Percentiles rank a stretch among this genome's conserved stretches.
Conservation (phyloP, 2,113 vertebrate species). For the Leuciscus idus region DNA sequence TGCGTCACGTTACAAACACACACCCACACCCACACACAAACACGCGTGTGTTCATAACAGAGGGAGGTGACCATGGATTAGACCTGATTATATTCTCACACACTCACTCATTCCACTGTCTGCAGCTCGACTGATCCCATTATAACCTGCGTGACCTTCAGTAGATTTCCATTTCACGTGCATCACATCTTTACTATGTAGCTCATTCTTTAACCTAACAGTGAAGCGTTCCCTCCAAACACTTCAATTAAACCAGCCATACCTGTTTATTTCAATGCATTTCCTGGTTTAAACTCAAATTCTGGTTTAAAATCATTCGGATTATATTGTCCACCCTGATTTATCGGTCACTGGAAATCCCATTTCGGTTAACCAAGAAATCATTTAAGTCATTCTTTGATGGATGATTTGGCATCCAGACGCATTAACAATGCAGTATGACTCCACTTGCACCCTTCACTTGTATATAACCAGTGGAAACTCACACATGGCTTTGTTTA, state of each 20-base stretch:
- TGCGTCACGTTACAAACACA: background rate
- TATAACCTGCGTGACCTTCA: constrained; percentile 24
- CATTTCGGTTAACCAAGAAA: background rate
- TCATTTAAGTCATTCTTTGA: background rate
- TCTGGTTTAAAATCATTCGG: background rate
- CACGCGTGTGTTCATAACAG: background rate
- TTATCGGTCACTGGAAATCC: background rate
- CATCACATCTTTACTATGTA: background rate
- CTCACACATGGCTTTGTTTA: constrained; percentile 33
- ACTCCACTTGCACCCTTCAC: background rate
- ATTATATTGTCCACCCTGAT: background rate
- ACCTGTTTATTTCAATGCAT: background rate
- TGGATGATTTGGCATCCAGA: background rate
- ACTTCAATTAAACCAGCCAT: background rate
- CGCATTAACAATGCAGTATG: background rate
- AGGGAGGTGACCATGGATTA: background rate
- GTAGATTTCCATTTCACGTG: constrained; percentile 35
- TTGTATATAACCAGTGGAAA: constrained; percentile 60
- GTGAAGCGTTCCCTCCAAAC: background rate
- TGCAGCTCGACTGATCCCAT: background rate
- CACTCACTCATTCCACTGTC: background rate
- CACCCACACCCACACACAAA: background rate
- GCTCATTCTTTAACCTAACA: background rate
- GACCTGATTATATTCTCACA: constrained; percentile 27
- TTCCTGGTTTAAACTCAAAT: background rate